Conservation (phyloP, 2,113 vertebrate genomes). For the Plotosus lineatus region DNA sequence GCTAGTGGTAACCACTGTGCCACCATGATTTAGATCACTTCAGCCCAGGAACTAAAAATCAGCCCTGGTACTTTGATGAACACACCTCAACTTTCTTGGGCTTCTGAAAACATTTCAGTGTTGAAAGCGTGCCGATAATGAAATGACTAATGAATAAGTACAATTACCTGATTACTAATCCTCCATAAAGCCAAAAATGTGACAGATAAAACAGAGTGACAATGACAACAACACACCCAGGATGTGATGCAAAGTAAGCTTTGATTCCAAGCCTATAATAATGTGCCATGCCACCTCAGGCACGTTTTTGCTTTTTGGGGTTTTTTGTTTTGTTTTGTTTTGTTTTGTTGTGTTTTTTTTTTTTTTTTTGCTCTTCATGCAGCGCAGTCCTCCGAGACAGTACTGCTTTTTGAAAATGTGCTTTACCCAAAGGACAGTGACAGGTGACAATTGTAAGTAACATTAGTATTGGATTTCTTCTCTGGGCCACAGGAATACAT, state of each 20-base stretch:
- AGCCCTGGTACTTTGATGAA: not conserved
- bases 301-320: too few relatives aligned
- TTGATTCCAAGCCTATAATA: conserved; percentile 40
- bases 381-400: conserved; percentile 14
- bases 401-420: not conserved
- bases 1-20: too few relatives aligned
- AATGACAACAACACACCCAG: not conserved
- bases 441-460: conserved; percentile 23
- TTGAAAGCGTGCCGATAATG: not conserved
- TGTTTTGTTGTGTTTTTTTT: not conserved
- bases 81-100: not conserved
- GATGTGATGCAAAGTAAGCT: conserved; percentile 40
- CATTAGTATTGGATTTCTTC: conserved; percentile 27
- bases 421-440: conserved; percentile 33
- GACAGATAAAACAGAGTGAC: conserved; percentile 22
- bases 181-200: not conserved
- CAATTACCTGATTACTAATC: not conserved
- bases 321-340: too few relatives aligned
- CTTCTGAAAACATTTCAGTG: not conserved
- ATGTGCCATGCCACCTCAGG: not conserved
- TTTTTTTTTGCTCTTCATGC: conserved; percentile 25
- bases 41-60: not conserved
- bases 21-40: not conserved
- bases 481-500: not conserved
- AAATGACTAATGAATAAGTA: too few relatives aligned